These are phyloP conservation scores for Euphonia xanthogaster DNA, from an alignment of 2,797 vertebrate species.

Conservation along the genomic window DNA sequence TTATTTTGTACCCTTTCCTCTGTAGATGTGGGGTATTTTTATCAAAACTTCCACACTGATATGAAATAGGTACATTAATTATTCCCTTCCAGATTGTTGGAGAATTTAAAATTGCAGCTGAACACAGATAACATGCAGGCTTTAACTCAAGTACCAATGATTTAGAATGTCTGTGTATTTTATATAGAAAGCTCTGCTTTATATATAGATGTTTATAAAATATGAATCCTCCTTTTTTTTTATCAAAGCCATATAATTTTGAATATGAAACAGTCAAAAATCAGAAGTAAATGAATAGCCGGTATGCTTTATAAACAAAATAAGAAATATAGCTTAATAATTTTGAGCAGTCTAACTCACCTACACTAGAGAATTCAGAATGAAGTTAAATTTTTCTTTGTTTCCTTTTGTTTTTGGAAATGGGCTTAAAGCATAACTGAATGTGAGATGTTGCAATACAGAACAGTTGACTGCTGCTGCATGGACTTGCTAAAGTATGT, in stretches of 20 bases:
- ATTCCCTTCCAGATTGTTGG: background rate
- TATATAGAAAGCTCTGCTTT: background rate
- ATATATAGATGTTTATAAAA: background rate
- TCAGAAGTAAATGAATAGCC: background rate
- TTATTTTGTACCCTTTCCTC: background rate
- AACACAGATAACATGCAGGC: background rate
- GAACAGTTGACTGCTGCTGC: background rate
- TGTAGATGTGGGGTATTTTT: background rate
- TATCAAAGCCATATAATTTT: background rate
- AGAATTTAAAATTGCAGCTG: background rate
- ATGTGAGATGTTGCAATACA: accelerated
- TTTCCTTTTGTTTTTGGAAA: background rate
- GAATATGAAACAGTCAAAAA: background rate
- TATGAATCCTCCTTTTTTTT: background rate
- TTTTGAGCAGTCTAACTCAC: background rate
- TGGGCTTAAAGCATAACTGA: background rate
- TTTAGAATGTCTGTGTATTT: background rate
- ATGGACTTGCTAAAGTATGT: background rate
- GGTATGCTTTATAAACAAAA: background rate
- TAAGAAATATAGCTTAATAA: background rate
- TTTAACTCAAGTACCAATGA: background rate
- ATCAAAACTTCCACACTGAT: background rate
- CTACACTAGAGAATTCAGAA: background rate
- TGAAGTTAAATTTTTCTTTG: background rate
- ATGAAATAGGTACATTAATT: background rate